Evolutionary conservation across 2,888 invertebrate genomes (phyloP).

Genomic region (Neuroscelio doddi): DNA sequence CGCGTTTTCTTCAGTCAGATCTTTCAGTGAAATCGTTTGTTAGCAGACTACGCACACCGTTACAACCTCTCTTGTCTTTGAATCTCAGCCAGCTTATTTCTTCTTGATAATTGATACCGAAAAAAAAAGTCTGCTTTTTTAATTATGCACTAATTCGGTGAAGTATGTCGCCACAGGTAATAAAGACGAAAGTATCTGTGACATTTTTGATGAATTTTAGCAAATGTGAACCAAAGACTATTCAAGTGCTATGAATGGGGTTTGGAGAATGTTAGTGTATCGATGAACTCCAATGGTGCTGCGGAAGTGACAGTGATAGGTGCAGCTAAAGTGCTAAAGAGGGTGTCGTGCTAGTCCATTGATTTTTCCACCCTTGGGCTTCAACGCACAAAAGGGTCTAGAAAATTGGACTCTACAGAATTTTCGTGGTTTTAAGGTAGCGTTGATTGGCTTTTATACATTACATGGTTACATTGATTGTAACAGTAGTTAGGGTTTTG

Average conservation of each 20-base stretch:
- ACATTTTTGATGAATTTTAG: slow-evolving; percentile 9
- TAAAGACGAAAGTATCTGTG: too few species aligned
- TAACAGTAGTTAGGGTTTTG: too few species aligned
- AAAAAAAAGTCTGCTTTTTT: too few species aligned
- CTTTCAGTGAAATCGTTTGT: not conserved
- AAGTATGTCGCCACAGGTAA: too few species aligned
- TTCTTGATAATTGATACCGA: too few species aligned
- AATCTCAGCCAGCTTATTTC: not conserved
- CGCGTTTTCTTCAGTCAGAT: slow-evolving; percentile 7
- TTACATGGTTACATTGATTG: too few species aligned
- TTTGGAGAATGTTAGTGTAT: slow-evolving; percentile 9
- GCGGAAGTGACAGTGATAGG: slow-evolving; percentile 27
- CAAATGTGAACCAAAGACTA: not conserved
- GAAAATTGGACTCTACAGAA: not conserved
- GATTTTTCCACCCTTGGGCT: slow-evolving; percentile 21
- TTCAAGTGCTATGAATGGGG: slow-evolving; percentile 21
- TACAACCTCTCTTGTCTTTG: too few species aligned
- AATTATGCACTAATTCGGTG: too few species aligned
- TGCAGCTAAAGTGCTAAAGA: slow-evolving; percentile 8
- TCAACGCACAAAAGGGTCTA: slow-evolving; percentile 1
- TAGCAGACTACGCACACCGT: not conserved
- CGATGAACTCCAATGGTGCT: slow-evolving; percentile 20
- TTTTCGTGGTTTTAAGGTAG: not conserved
- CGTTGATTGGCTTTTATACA: not conserved
- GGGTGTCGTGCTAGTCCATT: slow-evolving; percentile 26